Evolutionary conservation across 2,888 invertebrate genomes (phyloP).

Genomic region (Linyphia triangularis): DNA sequence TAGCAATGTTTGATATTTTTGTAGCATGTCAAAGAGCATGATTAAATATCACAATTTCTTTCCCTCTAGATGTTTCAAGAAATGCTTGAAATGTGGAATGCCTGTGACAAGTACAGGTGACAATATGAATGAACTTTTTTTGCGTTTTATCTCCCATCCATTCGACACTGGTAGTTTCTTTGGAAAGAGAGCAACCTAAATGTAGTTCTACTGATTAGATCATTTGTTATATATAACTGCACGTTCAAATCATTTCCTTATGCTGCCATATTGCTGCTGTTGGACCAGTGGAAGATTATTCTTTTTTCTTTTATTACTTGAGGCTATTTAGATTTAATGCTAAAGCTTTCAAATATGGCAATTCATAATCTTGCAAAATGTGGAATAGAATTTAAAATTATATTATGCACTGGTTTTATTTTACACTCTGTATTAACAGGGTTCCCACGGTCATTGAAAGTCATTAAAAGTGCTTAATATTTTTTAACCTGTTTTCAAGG

Average conservation of each 20-base stretch:
- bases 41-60: too few relatives aligned
- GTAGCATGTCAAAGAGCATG: too few relatives aligned
- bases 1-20: too few relatives aligned
- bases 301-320: background rate
- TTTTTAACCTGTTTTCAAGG: too few relatives aligned
- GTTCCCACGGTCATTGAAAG: too few relatives aligned
- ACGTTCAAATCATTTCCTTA: constrained; percentile 41
- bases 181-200: constrained; percentile 58
- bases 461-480: too few relatives aligned
- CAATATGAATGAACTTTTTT: constrained; percentile 59
- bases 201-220: constrained; percentile 52
- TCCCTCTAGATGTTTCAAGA: constrained; percentile 71
- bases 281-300: background rate
- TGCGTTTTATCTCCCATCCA: constrained; percentile 53
- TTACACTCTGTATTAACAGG: too few relatives aligned
- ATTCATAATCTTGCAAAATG: too few relatives aligned
- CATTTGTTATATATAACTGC: constrained; percentile 67
- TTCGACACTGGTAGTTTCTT: constrained; percentile 51
- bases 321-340: too few relatives aligned
- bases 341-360: too few relatives aligned
- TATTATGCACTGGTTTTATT: too few relatives aligned
- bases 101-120: constrained; percentile 74
- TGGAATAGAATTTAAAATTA: too few relatives aligned
- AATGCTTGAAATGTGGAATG: constrained; percentile 73
- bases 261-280: constrained; percentile 22